Evolutionary conservation across 2,888 invertebrate species (phyloP), one percentile per base, ranked within the genome.

Genomic region (Archips crataeganus): DNA sequence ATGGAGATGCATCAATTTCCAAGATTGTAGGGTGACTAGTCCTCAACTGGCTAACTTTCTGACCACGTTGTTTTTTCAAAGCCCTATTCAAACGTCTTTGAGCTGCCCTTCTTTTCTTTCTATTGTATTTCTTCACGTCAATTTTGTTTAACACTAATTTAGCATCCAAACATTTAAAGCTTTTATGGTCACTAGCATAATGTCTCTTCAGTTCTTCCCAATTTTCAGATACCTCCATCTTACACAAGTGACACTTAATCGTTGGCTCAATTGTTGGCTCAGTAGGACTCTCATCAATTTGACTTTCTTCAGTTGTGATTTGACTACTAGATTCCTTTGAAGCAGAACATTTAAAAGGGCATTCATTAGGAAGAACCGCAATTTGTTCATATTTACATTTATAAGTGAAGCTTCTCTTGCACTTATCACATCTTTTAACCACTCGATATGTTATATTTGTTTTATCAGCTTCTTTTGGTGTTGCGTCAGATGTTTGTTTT

Each of bases 171-270:
- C 92, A 94, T 71, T 85, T 86, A 66, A 87, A 79, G 59, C 79
- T 77, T 81, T 87, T 88, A 77, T 94, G 94, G 64, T 84, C 76
- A 74, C 62, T 78, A 10, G 85, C 83, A 79, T 87, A 94, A 80
- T 94, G 94, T 71, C 79, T 80, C 83, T 92, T 94, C 11, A 94
- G 85, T 54, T 84, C 81, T 68, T 79, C 74, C 93, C 94, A 94
- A 45, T 88, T 79, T 76, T 87, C 81, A 67, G 83, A 81, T 39
- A 94, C 82, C 74, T 82, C 82, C 5, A 73, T 77, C 75, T 87
- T 85, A 77, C 94, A 94, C 59, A 92, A 75, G 76, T 86, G 82
- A 76, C 94, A 94, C 49, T 76, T 84, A 71, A 92, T 85, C 66
- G 54, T 61, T 23, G 51, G 61, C 15, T 61, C 54, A 71, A 92